Conservation (phyloP, 2,113 vertebrate genomes). For the Percina caprodes region DNA sequence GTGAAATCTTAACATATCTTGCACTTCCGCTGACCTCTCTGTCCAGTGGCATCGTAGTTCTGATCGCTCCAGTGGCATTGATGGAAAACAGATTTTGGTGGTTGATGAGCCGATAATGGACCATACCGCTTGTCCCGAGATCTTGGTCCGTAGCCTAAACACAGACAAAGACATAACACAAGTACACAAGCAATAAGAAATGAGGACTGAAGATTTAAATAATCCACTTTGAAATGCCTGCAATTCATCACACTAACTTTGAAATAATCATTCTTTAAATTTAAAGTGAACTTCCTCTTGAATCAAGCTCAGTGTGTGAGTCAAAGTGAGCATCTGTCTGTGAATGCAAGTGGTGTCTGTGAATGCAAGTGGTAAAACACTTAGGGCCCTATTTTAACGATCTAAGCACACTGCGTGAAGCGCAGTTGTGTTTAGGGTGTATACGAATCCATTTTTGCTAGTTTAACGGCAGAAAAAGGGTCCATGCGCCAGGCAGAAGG, state of each 20-base stretch:
- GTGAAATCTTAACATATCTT: constrained; percentile 10
- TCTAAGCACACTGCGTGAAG: too few relatives aligned
- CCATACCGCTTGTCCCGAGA: constrained; percentile 90
- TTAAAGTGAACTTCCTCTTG: background rate
- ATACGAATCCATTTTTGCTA: too few relatives aligned
- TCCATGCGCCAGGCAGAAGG: too few relatives aligned
- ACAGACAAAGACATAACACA: constrained; percentile 3
- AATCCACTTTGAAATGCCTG: constrained; percentile 10
- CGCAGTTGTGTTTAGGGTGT: too few relatives aligned
- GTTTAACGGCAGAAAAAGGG: too few relatives aligned
- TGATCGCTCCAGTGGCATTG: constrained; percentile 91
- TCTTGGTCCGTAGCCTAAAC: constrained; percentile 93
- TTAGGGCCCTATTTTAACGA: background rate
- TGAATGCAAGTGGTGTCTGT: too few relatives aligned
- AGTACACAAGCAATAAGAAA: constrained; percentile 1
- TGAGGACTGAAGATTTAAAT: constrained; percentile 2
- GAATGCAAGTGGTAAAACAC: background rate
- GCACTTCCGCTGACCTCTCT: constrained; percentile 83
- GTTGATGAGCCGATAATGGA: constrained; percentile 91
- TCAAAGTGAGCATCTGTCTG: background rate
- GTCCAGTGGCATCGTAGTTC: constrained; percentile 89
- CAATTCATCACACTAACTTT: constrained; percentile 8
- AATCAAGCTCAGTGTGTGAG: background rate
- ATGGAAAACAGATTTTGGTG: constrained; percentile 92
- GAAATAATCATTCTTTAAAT: constrained; percentile 9